Base-by-base conservation (phyloP, 2,888 invertebrate genomes). In the Punctoribates punctum region DNA sequence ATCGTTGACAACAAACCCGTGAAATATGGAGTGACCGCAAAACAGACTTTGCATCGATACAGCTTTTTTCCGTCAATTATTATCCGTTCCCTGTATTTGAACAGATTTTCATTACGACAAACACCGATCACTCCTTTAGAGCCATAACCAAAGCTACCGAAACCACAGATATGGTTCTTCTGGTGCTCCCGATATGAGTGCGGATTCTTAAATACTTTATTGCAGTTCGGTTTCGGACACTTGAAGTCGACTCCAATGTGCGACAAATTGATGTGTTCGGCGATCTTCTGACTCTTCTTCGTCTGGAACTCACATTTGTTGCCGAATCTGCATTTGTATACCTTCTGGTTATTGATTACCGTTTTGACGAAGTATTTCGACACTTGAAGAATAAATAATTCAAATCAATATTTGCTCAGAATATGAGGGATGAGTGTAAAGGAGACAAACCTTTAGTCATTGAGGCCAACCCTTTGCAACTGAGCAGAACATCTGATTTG, bases 81-180 rank as follows among this genome's bases (percentile, higher is more conserved):
- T 1, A 72, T 48, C 13, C 48, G n/a, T 17, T 72, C 48, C 15
- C 72, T 23, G 15, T 72, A 72, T 72, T 72, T 72, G 17, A 25
- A 25, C 4, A 72, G 46, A 72, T 72, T 72, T 48, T 72, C 72
- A 25, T 72, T 72, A 72, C 72, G 72, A 72, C 72, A 72, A 27
- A 72, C 72, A 15, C 72, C 72, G 48, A 72, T 72, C 72, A 72
- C 72, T 11, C 48, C 48, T 23, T 72, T 48, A 20, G 65, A 67
- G 8, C 72, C 72, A 13, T 72, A 72, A 17, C 72, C 72, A 72
- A 67, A 67, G 9, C 8, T 46, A 25, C 72, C 72, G 72, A 72
- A 72, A 1, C 72, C 72, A 25, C 72, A 72, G 25, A 72, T 72
- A 13, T 72, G 72, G 38, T 72, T 72, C 72, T 72, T 70, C 23